Conservation (phyloP, 2,113 vertebrate genomes). For the pig (Sus scrofa) region T2T-Sscrofa CM000812.6:78844501-78845000, state of each 20-base stretch:
- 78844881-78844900: not conserved
- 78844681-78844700: not conserved
- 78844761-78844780: not conserved
- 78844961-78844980: not conserved
- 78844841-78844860: constrained; percentile 7
- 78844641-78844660: not conserved
- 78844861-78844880: not conserved
- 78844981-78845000: not conserved
- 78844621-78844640: not conserved
- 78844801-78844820: not conserved
- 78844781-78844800: not conserved
- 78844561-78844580: not conserved
- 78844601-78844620: not conserved
- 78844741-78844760: not conserved
- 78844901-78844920: not conserved
- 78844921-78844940: not conserved
- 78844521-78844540: too few relatives aligned
- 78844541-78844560: not conserved
- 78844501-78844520: not conserved
- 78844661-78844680: not conserved
- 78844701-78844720: not conserved
- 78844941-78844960: not conserved
- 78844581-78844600: not conserved
- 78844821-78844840: not conserved
- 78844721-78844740: not conserved